phyloP scores from a whole-genome alignment of 2,888 invertebrate species.

The Cloeon dipterum region DNA sequence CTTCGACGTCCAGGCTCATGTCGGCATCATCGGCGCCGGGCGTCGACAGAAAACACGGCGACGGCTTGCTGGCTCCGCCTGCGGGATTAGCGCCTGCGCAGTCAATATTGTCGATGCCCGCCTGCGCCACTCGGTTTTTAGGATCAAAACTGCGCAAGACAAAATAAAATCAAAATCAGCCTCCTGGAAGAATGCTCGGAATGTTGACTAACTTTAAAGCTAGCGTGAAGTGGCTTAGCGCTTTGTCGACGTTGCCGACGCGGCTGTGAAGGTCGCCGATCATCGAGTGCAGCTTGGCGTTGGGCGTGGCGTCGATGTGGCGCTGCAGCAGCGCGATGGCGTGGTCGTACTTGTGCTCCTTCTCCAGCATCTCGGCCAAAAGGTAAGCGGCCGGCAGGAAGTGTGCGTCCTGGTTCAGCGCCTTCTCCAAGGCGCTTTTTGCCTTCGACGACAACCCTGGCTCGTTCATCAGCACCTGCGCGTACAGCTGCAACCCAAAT shows the following conservation, averaged over 20 bases:
- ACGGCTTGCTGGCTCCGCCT: neutral
- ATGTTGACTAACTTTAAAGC: conserved; percentile 37
- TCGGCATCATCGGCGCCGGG: neutral
- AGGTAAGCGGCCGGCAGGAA: conserved; percentile 48
- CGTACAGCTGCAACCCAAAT: conserved; percentile 36
- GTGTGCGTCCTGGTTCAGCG: conserved; percentile 43
- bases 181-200: no score
- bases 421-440: conserved; percentile 44
- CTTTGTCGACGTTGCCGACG: conserved; percentile 38
- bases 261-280: conserved; percentile 36
- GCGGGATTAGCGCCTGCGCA: neutral
- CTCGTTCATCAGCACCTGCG: conserved; percentile 46
- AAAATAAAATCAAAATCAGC: no score
- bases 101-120: conserved; percentile 14
- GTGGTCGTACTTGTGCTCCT: conserved; percentile 24
- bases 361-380: conserved; percentile 43
- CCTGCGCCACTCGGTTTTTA: conserved; percentile 17
- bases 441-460: conserved; percentile 32
- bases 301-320: conserved; percentile 34
- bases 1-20: no score
- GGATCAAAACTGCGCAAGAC: conserved; percentile 18
- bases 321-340: conserved; percentile 43
- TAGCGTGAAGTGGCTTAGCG: conserved; percentile 39
- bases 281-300: conserved; percentile 37
- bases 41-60: neutral